Base-by-base conservation (phyloP, 2,888 invertebrate genomes). In the Elysia crispata region DNA sequence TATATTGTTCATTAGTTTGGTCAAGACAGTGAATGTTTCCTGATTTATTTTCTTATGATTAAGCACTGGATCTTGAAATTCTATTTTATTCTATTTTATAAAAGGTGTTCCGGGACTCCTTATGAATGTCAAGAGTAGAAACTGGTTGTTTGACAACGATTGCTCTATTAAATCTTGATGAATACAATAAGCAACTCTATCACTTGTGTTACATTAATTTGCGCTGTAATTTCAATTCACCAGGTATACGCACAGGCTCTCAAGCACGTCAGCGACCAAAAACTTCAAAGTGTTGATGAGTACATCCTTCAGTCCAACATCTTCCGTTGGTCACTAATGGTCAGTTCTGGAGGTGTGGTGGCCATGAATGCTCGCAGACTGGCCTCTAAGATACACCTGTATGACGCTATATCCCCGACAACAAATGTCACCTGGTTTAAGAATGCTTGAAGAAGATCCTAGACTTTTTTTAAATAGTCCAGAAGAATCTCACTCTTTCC, bases 371-470 rank as follows among this genome's bases (percentile, higher is more conserved):
- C 80, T 15, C 75, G 82, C 64, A 70, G 70, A 5, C 33, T 76
- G 20, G 25, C 76, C 41, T 31, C 76, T 0, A 74, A 77, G 15
- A 66, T 25, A 5, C 78, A 79, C 67, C 54, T 81, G 28, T 81
- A 81, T 49, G 79, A 82, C 74, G 66, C 64, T 13, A 79, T 82
- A 5, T 81, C 82, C 18, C 80, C 80, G 6, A 78, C 81, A 50
- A 77, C 82, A 20, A 82, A 81, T 67, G 79, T 82, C 79, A 82
- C 81, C 23, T 82, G 82, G 82, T 81, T 79, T 41, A 79, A 74
- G 11, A 79, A 69, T 31, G n/a, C 41, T 41, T 41, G 41, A 41
- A 41, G 41, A 41, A 41, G 41, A 6, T 3, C 41, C 3, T 3
- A 30, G 25, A 3, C 18, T 23, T 23, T 23, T 25, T 28, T 66